Evolutionary conservation across 2,888 invertebrate species (phyloP), one percentile per base, ranked within the genome.

Genomic region (Eretmocerus hayati): DNA sequence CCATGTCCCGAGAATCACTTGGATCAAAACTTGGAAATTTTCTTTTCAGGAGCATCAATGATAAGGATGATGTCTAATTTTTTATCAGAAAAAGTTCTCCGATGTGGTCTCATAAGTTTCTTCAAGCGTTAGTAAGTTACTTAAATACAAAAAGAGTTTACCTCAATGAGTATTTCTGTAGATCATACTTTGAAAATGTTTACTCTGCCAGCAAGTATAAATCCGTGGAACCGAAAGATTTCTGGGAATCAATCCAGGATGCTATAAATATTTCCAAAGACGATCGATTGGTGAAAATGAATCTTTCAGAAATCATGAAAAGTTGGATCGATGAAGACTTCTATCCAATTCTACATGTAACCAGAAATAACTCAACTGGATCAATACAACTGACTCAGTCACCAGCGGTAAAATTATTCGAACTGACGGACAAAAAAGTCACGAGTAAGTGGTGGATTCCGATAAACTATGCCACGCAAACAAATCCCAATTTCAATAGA

Each of bases 11-110:
- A n/a, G n/a, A n/a, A n/a, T n/a, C n/a, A n/a, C n/a, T n/a, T n/a
- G n/a, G n/a, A n/a, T n/a, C n/a, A n/a, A n/a, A n/a, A n/a, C n/a
- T n/a, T n/a, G n/a, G n/a, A n/a, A n/a, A n/a, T n/a, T n/a, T n/a
- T n/a, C n/a, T n/a, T 43, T 46, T 20, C 37, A 54, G 51, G 42
- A 49, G 64, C 59, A 5, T 75, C 77, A 40, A 75, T 79, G 18
- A 74, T 79, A 42, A 72, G 77, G 20, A 79, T 79, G 79, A 71
- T 77, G 67, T 74, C 77, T 40, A 75, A 78, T 55, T 72, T 75
- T 60, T 62, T 79, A 8, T 51, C 58, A 1, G 77, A 81, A 50
- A 73, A 74, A 26, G 69, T 77, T 4, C 81, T 85, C 67, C 74
- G 75, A 45, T 64, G 66, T 21, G 84, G 83, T 9, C 65, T 79